These are phyloP conservation scores for Gallirallus australis DNA, from an alignment of 2,797 vertebrate genomes.

Conservation along the genomic window DNA sequence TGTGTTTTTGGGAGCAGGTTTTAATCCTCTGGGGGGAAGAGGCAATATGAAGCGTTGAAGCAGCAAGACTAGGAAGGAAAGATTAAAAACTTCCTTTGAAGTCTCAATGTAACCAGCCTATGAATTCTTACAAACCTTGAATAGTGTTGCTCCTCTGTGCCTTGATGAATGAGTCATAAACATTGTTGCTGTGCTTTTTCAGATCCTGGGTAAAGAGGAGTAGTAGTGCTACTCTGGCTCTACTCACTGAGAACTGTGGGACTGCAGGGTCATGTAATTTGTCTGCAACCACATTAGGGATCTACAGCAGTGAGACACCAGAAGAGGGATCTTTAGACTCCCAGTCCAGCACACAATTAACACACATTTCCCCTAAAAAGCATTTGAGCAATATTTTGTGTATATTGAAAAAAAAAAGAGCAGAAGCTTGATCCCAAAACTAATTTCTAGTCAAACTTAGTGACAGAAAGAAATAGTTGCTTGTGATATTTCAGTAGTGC, in stretches of 20 bases:
- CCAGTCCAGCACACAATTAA: not conserved
- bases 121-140: not conserved
- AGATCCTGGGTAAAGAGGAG: not conserved
- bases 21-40: not conserved
- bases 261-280: not conserved
- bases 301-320: not conserved
- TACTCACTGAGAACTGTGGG: not conserved
- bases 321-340: not conserved
- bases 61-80: not conserved
- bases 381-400: not conserved
- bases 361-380: not conserved
- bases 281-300: not conserved
- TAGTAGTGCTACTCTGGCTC: not conserved
- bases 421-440: not conserved
- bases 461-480: not conserved
- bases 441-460: not conserved
- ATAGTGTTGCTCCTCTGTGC: not conserved
- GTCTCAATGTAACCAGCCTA: not conserved
- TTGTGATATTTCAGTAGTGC: not conserved
- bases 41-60: not conserved
- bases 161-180: not conserved
- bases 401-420: not conserved
- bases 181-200: not conserved
- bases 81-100: conserved; percentile 2
- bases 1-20: not conserved